Conservation (phyloP, 1,140 invertebrate genomes). For the Cydia amplana region DNA sequence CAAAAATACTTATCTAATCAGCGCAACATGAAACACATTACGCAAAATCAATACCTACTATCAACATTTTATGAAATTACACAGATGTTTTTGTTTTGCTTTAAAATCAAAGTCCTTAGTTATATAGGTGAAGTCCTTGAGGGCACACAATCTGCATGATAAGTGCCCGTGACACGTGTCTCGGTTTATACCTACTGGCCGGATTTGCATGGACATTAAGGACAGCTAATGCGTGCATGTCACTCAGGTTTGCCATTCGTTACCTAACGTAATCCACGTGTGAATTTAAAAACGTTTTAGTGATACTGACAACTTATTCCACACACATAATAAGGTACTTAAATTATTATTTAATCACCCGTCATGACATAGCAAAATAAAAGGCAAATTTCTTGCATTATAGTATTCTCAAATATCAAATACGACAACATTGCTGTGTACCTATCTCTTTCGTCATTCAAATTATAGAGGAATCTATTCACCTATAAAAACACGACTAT, state of each 20-base stretch:
- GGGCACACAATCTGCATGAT: slow-evolving; percentile 14
- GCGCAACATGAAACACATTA: neutral
- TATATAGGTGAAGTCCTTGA: slow-evolving; percentile 27
- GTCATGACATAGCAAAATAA: too few species aligned
- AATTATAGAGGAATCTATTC: too few species aligned
- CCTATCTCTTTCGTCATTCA: too few species aligned
- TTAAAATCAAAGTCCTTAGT: neutral
- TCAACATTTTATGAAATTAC: neutral
- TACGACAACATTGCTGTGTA: too few species aligned
- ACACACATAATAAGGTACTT: too few species aligned
- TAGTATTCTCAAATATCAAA: too few species aligned
- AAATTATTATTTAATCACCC: too few species aligned
- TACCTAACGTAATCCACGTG: neutral
- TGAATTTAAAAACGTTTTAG: slow-evolving; percentile 2
- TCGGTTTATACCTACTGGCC: neutral
- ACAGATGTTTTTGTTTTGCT: neutral
- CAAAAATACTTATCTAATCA: neutral
- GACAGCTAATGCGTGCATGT: slow-evolving; percentile 14
- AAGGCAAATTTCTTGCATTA: too few species aligned
- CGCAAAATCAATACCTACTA: neutral
- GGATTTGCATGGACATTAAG: slow-evolving; percentile 28
- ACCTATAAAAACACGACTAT: too few species aligned
- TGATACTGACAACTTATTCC: too few species aligned
- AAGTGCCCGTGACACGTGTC: slow-evolving; percentile 5
- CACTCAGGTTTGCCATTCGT: slow-evolving; percentile 9